A percentile compares a stretch with the other conserved stretches of the same genome.
These are phyloP conservation scores for Acipenser ruthenus DNA, from an alignment of 2,797 vertebrate species.

Conservation along the genomic window DNA sequence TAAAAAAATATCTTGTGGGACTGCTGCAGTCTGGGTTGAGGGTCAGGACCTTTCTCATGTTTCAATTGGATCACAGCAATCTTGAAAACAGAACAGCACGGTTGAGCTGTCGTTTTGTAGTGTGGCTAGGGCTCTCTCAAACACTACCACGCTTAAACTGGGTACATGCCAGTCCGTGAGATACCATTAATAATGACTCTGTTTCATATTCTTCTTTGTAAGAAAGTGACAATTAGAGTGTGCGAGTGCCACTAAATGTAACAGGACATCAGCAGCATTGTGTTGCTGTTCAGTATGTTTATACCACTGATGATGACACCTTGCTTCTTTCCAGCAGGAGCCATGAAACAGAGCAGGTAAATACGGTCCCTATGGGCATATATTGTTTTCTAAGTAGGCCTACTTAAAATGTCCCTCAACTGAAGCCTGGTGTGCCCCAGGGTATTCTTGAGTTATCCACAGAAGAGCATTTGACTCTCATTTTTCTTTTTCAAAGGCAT, in stretches of 20 bases:
- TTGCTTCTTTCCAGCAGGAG: not conserved
- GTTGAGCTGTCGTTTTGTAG: too few species aligned
- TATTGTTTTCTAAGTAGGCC: not conserved
- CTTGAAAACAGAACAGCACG: too few species aligned
- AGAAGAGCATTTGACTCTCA: not conserved
- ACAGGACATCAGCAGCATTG: not conserved
- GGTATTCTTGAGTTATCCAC: not conserved
- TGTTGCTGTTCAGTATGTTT: not conserved
- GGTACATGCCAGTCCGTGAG: too few species aligned
- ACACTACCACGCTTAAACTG: too few species aligned
- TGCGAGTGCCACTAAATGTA: not conserved
- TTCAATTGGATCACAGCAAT: too few species aligned
- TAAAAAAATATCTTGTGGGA: too few species aligned
- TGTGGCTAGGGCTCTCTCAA: too few species aligned
- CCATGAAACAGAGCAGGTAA: not conserved
- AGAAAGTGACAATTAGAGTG: not conserved
- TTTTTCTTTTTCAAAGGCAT: not conserved
- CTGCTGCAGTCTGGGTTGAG: too few species aligned
- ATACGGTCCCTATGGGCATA: not conserved
- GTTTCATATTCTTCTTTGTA: too few species aligned
- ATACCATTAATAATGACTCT: too few species aligned
- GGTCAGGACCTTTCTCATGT: too few species aligned
- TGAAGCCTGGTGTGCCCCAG: not conserved
- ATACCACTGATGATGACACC: not conserved
- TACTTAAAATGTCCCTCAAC: slow-evolving; percentile 1